These are phyloP conservation scores for Atta texana DNA, from an alignment of 1,140 invertebrate genomes.

Conservation along the genomic window DNA sequence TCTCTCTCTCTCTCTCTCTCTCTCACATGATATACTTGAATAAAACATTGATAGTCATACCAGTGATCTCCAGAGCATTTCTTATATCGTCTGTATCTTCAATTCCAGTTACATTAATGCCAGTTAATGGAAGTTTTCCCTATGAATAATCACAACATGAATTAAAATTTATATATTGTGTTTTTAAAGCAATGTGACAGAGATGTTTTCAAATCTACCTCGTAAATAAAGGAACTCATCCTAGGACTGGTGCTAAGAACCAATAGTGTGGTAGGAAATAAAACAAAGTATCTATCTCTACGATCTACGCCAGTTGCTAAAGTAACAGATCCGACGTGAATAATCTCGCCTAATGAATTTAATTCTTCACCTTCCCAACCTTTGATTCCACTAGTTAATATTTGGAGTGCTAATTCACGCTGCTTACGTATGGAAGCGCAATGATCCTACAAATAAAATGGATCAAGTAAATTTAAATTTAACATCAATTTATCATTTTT, in stretches of 20 bases:
- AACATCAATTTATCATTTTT: constrained; percentile 30
- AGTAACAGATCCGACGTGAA: constrained; percentile 94
- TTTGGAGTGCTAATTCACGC: constrained; percentile 98
- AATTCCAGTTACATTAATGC: constrained; percentile 91
- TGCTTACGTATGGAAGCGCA: constrained; percentile 95
- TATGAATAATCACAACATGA: constrained; percentile 82
- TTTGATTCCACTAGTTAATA: constrained; percentile 96
- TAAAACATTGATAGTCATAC: constrained; percentile 79
- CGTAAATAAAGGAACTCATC: constrained; percentile 98
- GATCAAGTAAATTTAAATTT: constrained; percentile 16
- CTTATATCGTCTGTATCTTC: constrained; percentile 93
- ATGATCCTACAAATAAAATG: constrained; percentile 88
- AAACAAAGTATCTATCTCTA: constrained; percentile 95
- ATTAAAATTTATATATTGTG: constrained; percentile 25
- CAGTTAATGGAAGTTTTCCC: constrained; percentile 96
- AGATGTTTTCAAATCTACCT: constrained; percentile 88
- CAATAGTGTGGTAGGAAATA: constrained; percentile 95
- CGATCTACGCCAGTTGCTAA: constrained; percentile 92
- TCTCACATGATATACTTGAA: neutral
- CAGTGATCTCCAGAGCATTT: constrained; percentile 96
- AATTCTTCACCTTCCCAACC: constrained; percentile 98
- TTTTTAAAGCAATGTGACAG: neutral
- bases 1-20: too few species aligned
- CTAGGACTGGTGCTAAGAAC: constrained; percentile 95
- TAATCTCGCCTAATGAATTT: constrained; percentile 90